A percentile compares a stretch with the other conserved stretches of the same genome.
These are phyloP conservation scores for Aleiodes testaceus DNA, from an alignment of 2,888 invertebrate species.

Conservation along the genomic window DNA sequence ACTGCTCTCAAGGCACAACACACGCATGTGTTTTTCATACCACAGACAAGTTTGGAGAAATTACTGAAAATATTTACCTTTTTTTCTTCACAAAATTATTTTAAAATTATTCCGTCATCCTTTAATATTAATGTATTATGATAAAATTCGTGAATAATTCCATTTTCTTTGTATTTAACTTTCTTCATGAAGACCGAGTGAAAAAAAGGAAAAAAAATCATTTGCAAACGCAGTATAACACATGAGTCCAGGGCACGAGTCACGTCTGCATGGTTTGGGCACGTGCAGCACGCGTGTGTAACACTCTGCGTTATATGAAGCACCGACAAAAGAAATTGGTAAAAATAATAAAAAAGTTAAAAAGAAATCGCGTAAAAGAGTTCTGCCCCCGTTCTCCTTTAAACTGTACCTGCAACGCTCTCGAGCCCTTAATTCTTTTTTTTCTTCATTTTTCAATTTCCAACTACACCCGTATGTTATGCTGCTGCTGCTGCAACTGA, in stretches of 20 bases:
- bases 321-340: slow-evolving; percentile 63
- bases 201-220: slow-evolving; percentile 40
- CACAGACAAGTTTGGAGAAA: background rate
- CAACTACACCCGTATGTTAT: slow-evolving; percentile 12
- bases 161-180: background rate
- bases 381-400: slow-evolving; percentile 35
- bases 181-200: slow-evolving; percentile 4
- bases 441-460: slow-evolving; percentile 14
- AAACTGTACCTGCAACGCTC: slow-evolving; percentile 21
- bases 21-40: background rate
- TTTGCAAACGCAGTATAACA: slow-evolving; percentile 50
- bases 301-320: slow-evolving; percentile 53
- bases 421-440: slow-evolving; percentile 22
- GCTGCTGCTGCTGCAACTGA: slow-evolving; percentile 39
- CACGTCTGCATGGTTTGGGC: slow-evolving; percentile 63
- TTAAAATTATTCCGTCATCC: background rate
- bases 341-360: slow-evolving; percentile 27
- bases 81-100: background rate
- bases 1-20: slow-evolving; percentile 10
- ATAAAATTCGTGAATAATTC: background rate
- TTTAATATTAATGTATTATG: too few relatives aligned
- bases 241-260: slow-evolving; percentile 56
- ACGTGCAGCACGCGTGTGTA: slow-evolving; percentile 68
- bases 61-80: background rate
- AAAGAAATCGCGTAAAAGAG: slow-evolving; percentile 23